Percentiles rank a stretch among this genome's conserved stretches.
Evolutionary conservation across 1,140 invertebrate genomes (phyloP).

Genomic region (Phortica variegata): DNA sequence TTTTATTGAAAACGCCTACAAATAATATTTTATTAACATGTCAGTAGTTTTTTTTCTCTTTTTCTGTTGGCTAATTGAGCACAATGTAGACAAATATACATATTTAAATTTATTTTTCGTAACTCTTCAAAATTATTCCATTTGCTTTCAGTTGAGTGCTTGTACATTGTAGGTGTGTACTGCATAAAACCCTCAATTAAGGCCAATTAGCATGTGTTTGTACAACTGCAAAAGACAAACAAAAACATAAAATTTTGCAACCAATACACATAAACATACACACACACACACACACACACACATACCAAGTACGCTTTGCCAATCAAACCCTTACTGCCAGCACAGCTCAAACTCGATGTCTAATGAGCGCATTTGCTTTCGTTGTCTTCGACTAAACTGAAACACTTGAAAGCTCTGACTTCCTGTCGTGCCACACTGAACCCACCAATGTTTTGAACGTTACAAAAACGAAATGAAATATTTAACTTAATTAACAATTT

Average conservation of each 20-base stretch:
- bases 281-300: conserved; percentile 6
- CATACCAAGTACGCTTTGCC: neutral
- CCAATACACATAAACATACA: conserved; percentile 28
- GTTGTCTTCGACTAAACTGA: no score
- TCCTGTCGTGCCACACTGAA: conserved; percentile 6
- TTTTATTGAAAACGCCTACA: no score
- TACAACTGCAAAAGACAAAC: conserved; percentile 47
- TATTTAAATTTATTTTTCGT: no score
- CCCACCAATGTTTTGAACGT: conserved; percentile 36
- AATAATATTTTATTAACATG: no score
- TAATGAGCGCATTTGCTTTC: conserved; percentile 21
- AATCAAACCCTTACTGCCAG: neutral
- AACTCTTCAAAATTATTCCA: no score
- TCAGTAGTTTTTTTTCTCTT: no score
- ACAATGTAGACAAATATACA: no score
- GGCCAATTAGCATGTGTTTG: conserved; percentile 54
- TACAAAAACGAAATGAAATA: conserved; percentile 47
- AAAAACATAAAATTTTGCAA: conserved; percentile 49
- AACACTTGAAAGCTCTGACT: conserved; percentile 18
- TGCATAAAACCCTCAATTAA: conserved; percentile 46
- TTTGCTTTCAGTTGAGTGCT: no score
- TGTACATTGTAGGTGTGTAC: conserved; percentile 30
- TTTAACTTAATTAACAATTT: conserved; percentile 55
- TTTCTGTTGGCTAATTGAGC: no score
- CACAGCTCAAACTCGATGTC: conserved; percentile 29